Base-by-base conservation (phyloP, 64 coral and sea anemone genomes). In the Montipora foliosa region DNA sequence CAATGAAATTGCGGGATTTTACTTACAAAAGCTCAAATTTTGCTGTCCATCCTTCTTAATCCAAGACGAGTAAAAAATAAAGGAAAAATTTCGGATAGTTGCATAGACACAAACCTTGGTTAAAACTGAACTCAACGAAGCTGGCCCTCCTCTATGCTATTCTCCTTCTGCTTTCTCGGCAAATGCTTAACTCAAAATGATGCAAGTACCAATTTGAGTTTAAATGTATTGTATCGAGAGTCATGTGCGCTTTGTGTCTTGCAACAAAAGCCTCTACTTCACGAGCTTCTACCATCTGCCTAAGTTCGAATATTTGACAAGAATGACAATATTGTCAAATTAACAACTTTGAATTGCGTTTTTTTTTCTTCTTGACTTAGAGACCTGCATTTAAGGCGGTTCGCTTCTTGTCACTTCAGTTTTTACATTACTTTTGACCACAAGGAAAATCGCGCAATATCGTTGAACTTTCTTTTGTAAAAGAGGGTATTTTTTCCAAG, bases 301-400 rank as follows among this genome's bases (percentile, higher is more conserved):
- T 15, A 10, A 6, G 16, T 50, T 68, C 19, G 15, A 14, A 49
- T 86, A 11, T 49, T 71, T 22, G 45, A 50, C 62, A 71, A 86
- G 62, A 71, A 11, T 62, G 50, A 46, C 12, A 46, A 67, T 71
- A 16, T 84, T 86, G 82, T 72, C 82, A 86, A 86, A 86, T 86
- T 48, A 83, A 84, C 45, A 7, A 47, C 15, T 69, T 62, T 49
- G 49, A 69, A 67, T 84, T 84, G 16, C n/a, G 16, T 51, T 86
- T 70, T 8, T n/a, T 67, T 86, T 51, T 49, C 12, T 47, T 7
- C 4, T 21, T 49, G 62, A 48, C 67, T 48, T 70, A 5, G 19
- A 49, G 22, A 50, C 1, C 9, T 49, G 11, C 9, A 50, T 10
- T 66, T 19, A 4, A 71, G 1, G 11, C 47, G 11, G 21, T 66